phyloP scores from a whole-genome alignment of 2,797 vertebrate species.

The Benthosema pterotum region DNA sequence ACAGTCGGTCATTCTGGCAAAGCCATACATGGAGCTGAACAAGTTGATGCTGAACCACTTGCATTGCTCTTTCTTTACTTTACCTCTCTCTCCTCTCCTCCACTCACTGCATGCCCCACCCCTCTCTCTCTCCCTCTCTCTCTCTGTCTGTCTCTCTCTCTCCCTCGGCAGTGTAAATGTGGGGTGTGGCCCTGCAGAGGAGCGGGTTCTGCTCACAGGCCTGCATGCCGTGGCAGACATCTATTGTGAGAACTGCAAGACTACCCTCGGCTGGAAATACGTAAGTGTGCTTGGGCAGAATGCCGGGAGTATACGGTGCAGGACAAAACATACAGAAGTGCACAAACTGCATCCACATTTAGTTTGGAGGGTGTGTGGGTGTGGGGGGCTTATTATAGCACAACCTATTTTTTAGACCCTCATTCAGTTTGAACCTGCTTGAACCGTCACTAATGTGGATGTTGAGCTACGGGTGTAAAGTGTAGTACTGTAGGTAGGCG shows the following conservation, averaged over 20 bases:
- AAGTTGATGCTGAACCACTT: slow-evolving; percentile 14
- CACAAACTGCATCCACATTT: slow-evolving; percentile 41
- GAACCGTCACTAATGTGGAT: slow-evolving; percentile 25
- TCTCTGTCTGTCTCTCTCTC: neutral
- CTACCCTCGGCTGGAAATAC: slow-evolving; percentile 99
- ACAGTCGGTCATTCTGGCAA: slow-evolving; percentile 42
- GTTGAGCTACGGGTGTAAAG: slow-evolving; percentile 24
- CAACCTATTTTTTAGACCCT: slow-evolving; percentile 7
- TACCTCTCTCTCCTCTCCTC: slow-evolving; percentile 17
- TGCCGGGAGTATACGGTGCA: neutral
- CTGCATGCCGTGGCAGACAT: slow-evolving; percentile 97
- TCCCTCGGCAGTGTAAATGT: slow-evolving; percentile 89
- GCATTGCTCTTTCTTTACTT: neutral
- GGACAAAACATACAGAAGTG: slow-evolving; percentile 13
- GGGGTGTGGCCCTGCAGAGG: slow-evolving; percentile 96
- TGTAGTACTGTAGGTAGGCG: too few relatives aligned
- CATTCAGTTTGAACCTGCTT: slow-evolving; percentile 57
- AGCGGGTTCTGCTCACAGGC: slow-evolving; percentile 94
- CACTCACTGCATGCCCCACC: neutral
- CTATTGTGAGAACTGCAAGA: slow-evolving; percentile 99
- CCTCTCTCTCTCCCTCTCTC: neutral
- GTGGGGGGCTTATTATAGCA: slow-evolving; percentile 30
- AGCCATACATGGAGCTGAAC: slow-evolving; percentile 20
- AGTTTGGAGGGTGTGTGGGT: slow-evolving; percentile 34
- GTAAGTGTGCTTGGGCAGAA: slow-evolving; percentile 79